These are phyloP conservation scores for Amaurobius ferox DNA, from an alignment of 2,888 invertebrate species.

Conservation along the genomic window DNA sequence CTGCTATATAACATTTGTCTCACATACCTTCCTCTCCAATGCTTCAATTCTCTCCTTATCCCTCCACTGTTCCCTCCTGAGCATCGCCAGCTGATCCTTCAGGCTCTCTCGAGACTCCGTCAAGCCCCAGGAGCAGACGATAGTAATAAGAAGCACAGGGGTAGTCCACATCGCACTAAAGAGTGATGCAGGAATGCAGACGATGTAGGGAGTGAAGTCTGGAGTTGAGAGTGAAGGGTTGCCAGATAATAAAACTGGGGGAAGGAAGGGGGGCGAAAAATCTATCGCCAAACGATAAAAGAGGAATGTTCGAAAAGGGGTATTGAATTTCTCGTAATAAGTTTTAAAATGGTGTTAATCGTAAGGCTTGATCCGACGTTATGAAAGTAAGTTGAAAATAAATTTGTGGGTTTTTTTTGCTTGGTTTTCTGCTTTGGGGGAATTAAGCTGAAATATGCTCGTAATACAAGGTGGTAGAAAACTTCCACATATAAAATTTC, in stretches of 20 bases:
- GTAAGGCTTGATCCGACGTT: neutral
- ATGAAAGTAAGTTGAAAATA: neutral
- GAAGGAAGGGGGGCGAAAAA: neutral
- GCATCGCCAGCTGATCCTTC: constrained; percentile 38
- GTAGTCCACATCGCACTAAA: neutral
- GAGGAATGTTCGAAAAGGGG: neutral
- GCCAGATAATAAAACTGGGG: neutral
- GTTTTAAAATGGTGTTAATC: neutral
- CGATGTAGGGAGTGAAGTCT: constrained; percentile 3
- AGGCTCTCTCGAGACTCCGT: constrained; percentile 15
- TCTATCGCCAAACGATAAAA: constrained; percentile 20
- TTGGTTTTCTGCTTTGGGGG: too few relatives aligned
- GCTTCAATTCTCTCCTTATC: constrained; percentile 34
- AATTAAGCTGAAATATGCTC: too few relatives aligned
- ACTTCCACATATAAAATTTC: too few relatives aligned
- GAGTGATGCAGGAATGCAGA: constrained; percentile 14
- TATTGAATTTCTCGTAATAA: neutral
- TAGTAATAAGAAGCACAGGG: constrained; percentile 6
- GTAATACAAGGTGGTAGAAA: too few relatives aligned
- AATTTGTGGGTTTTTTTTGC: too few relatives aligned
- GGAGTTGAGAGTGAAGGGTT: constrained; percentile 32
- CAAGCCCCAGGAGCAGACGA: constrained; percentile 1
- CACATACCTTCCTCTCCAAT: constrained; percentile 25
- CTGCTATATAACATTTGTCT: too few relatives aligned
- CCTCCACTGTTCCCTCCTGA: constrained; percentile 27